These are phyloP conservation scores for Diabrotica balteata DNA, from an alignment of 2,888 invertebrate species.

Conservation along the genomic window DNA sequence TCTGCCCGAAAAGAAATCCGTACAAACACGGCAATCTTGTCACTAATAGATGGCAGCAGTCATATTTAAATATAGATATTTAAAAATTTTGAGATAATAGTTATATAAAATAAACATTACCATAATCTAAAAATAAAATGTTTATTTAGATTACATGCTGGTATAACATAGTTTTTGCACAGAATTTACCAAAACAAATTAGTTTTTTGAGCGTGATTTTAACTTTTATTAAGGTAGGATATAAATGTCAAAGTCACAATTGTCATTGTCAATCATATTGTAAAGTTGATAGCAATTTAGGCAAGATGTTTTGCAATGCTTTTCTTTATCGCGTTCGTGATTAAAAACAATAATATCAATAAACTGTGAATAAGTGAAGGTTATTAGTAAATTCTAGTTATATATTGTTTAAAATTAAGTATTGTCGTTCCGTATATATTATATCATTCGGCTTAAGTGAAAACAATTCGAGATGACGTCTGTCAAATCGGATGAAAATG, in stretches of 20 bases:
- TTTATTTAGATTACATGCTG: too few relatives aligned
- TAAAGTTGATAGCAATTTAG: conserved; percentile 11
- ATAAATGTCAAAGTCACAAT: conserved; percentile 13
- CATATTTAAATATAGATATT: too few relatives aligned
- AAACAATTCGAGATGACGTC: conserved; percentile 62
- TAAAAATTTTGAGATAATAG: too few relatives aligned
- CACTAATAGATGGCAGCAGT: too few relatives aligned
- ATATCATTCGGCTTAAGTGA: conserved; percentile 12
- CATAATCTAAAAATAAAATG: too few relatives aligned
- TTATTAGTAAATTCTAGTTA: conserved; percentile 6
- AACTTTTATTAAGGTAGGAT: background rate
- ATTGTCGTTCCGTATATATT: conserved; percentile 12
- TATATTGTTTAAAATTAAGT: background rate
- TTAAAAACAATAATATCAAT: conserved; percentile 17
- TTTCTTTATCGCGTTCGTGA: conserved; percentile 18
- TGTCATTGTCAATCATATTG: conserved; percentile 12
- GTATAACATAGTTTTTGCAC: too few relatives aligned
- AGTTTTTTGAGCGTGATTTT: background rate
- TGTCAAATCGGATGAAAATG: conserved; percentile 61
- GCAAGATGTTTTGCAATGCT: conserved; percentile 23
- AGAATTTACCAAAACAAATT: too few relatives aligned
- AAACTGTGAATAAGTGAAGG: conserved; percentile 6
- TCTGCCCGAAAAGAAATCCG: too few relatives aligned
- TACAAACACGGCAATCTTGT: too few relatives aligned
- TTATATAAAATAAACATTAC: too few relatives aligned